phyloP scores from a whole-genome alignment of 2,113 vertebrate genomes.

The Platichthys flesus region DNA sequence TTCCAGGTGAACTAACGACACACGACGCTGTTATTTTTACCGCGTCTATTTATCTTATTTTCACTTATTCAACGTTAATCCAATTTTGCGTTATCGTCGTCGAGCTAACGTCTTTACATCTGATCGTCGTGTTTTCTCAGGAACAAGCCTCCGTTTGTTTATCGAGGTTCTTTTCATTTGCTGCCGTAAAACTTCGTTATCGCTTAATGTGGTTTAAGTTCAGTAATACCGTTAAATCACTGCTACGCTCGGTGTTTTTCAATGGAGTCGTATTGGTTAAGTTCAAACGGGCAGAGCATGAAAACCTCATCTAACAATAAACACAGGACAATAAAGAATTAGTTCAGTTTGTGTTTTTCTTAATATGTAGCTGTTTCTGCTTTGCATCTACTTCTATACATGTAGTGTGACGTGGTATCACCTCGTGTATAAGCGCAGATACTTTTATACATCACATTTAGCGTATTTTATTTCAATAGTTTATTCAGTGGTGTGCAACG shows the following conservation, averaged over 20 bases:
- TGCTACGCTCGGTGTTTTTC: not conserved
- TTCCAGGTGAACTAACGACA: constrained; percentile 30
- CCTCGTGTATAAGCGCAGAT: no score
- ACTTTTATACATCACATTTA: no score
- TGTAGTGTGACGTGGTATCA: no score
- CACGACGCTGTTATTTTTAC: fast-evolving
- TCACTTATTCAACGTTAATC: not conserved
- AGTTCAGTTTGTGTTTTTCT: no score
- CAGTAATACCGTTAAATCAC: not conserved
- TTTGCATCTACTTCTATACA: no score
- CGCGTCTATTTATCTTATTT: not conserved
- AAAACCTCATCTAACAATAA: constrained; percentile 22
- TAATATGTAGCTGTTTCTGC: no score
- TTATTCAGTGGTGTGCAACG: no score
- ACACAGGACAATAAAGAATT: not conserved
- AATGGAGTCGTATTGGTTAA: not conserved
- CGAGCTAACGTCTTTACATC: not conserved
- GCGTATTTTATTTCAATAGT: no score
- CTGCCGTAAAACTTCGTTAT: not conserved
- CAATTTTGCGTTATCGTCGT: not conserved
- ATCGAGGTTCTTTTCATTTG: not conserved
- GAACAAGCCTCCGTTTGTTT: not conserved
- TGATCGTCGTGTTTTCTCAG: not conserved
- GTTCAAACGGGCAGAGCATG: not conserved
- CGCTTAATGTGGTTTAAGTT: no score